A percentile compares a stretch with the other conserved stretches of the same genome.
Conservation (phyloP, 53 echinoderm and acorn worm genomes). For the Mesocentrotus franciscanus region DNA sequence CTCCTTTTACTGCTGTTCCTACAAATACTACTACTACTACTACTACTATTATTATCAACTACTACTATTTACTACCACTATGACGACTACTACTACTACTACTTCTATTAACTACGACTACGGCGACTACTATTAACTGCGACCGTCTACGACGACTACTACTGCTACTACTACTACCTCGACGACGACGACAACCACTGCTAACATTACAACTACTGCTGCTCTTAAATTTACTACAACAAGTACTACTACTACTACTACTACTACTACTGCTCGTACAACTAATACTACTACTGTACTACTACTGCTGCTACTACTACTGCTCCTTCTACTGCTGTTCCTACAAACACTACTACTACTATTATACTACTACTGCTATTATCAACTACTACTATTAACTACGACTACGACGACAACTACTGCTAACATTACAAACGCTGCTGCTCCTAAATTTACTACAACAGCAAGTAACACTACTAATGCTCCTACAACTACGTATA, state of each 20-base stretch:
- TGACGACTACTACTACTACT: not conserved
- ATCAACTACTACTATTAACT: too few species aligned
- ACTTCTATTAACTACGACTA: too few species aligned
- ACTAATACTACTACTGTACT: not conserved
- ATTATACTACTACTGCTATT: not conserved
- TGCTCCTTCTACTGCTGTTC: not conserved
- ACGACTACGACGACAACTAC: not conserved
- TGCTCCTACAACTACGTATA: too few species aligned
- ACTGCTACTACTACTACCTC: not conserved
- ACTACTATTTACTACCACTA: too few species aligned
- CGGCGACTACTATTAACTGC: not conserved
- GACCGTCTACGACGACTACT: not conserved
- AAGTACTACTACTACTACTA: conserved; percentile 13
- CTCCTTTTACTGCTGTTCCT: not conserved
- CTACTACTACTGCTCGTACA: not conserved
- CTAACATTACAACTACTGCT: not conserved
- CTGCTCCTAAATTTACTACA: too few species aligned
- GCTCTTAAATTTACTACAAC: not conserved
- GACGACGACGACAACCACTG: not conserved
- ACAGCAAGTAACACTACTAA: too few species aligned
- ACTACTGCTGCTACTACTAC: not conserved
- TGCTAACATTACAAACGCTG: not conserved
- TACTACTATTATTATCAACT: too few species aligned
- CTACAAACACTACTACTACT: conserved; percentile 5
- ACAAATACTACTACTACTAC: too few species aligned